Conservation (phyloP, 2,113 vertebrate genomes). For the Diadophis punctatus region DNA sequence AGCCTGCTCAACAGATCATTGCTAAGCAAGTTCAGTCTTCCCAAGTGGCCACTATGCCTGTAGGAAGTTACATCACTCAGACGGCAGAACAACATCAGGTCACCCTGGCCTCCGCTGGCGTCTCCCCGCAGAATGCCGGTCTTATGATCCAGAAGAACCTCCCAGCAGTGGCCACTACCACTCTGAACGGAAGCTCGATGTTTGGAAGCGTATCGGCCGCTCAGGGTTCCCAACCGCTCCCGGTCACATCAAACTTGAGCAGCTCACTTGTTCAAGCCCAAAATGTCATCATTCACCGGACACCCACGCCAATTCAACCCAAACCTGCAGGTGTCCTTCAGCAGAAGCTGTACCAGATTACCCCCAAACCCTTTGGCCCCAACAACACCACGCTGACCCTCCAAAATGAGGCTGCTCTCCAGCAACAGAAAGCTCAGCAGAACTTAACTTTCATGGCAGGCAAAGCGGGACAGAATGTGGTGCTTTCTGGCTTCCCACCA, state of each 20-base stretch:
- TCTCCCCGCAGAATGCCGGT: slow-evolving; percentile 74
- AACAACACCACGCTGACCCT: slow-evolving; percentile 69
- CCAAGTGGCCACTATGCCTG: slow-evolving; percentile 59
- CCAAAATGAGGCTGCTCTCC: slow-evolving; percentile 81
- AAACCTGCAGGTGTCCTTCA: slow-evolving; percentile 87
- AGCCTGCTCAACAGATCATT: slow-evolving; percentile 82
- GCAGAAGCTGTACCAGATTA: slow-evolving; percentile 84
- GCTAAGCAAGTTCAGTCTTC: slow-evolving; percentile 77
- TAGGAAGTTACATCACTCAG: slow-evolving; percentile 86
- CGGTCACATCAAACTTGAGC: slow-evolving; percentile 68
- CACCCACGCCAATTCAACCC: slow-evolving; percentile 94
- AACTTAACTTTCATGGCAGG: slow-evolving; percentile 89
- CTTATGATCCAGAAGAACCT: slow-evolving; percentile 86
- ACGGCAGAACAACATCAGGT: slow-evolving; percentile 76
- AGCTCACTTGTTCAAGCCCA: slow-evolving; percentile 79
- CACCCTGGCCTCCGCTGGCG: slow-evolving; percentile 65
- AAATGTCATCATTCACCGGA: slow-evolving; percentile 91
- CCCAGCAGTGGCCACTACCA: slow-evolving; percentile 57
- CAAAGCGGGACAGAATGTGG: slow-evolving; percentile 85
- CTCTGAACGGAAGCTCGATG: slow-evolving; percentile 68
- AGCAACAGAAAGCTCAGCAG: slow-evolving; percentile 79
- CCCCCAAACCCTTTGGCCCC: slow-evolving; percentile 68
- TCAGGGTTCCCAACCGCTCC: slow-evolving; percentile 79
- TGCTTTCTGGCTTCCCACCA: slow-evolving; percentile 83
- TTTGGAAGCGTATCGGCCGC: slow-evolving; percentile 60